phyloP scores from a whole-genome alignment of 2,888 invertebrate genomes.

The Aphelenchoides bicaudatus region DNA sequence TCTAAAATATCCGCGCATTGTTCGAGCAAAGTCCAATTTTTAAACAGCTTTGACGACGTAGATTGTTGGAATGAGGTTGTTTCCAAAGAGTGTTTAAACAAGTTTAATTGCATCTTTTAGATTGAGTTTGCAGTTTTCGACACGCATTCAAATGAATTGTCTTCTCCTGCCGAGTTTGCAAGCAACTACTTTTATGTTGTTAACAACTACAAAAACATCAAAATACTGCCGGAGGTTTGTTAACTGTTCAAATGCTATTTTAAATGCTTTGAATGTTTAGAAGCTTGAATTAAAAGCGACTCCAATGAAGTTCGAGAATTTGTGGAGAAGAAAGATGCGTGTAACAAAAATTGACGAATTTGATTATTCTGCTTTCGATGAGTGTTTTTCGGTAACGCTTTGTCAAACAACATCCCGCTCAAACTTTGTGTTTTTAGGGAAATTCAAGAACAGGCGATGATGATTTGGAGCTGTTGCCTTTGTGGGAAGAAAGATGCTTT shows the following conservation, averaged over 20 bases:
- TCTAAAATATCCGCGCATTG: too few relatives aligned
- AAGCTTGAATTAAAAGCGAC: neutral
- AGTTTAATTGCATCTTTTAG: too few relatives aligned
- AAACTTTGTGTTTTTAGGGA: neutral
- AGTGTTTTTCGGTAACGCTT: neutral
- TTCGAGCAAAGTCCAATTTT: too few relatives aligned
- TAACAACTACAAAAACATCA: neutral
- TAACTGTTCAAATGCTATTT: neutral
- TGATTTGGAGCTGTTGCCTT: slow-evolving; percentile 14
- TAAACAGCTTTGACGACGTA: too few relatives aligned
- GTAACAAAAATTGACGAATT: slow-evolving; percentile 2
- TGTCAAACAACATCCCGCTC: neutral
- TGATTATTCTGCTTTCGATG: slow-evolving; percentile 16
- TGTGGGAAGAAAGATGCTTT: slow-evolving; percentile 12
- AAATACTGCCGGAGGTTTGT: neutral
- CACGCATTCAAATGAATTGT: neutral
- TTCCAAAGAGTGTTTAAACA: too few relatives aligned
- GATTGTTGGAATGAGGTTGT: too few relatives aligned
- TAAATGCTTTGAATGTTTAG: slow-evolving; percentile 5
- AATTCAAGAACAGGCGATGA: neutral
- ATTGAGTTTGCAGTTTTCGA: too few relatives aligned
- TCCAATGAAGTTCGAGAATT: slow-evolving; percentile 2
- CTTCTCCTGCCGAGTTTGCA: neutral
- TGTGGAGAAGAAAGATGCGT: neutral
- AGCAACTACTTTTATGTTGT: neutral